Percentiles rank a stretch among this genome's conserved stretches.
Conservation (phyloP, 2,888 invertebrate genomes). For the Leistus spinibarbis region DNA sequence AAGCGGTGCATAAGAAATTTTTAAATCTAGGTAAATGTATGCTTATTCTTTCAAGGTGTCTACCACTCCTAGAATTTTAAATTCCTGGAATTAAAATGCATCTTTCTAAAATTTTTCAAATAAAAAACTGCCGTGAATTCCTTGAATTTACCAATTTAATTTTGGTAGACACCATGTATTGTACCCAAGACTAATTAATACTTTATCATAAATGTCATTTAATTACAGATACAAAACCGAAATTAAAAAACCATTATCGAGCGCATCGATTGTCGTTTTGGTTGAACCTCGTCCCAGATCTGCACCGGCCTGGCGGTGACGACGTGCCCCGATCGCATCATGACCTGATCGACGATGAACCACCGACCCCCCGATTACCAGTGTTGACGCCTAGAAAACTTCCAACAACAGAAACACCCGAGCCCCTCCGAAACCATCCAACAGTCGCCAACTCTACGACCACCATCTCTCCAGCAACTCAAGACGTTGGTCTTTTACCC, state of each 20-base stretch:
- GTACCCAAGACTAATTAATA: background rate
- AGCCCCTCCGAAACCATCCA: slow-evolving; percentile 52
- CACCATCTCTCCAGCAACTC: slow-evolving; percentile 51
- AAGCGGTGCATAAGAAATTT: slow-evolving; percentile 91
- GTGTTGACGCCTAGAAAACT: slow-evolving; percentile 61
- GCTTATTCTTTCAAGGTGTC: background rate
- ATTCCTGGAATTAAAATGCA: background rate
- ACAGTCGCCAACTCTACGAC: slow-evolving; percentile 55
- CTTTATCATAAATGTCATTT: background rate
- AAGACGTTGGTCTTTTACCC: slow-evolving; percentile 58
- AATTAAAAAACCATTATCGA: slow-evolving; percentile 90
- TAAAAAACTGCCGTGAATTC: background rate
- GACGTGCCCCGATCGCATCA: slow-evolving; percentile 87
- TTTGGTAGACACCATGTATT: slow-evolving; percentile 32
- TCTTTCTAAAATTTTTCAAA: background rate
- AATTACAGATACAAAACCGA: slow-evolving; percentile 82
- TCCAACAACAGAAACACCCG: slow-evolving; percentile 60
- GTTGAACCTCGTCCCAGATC: slow-evolving; percentile 91
- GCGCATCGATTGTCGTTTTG: slow-evolving; percentile 93
- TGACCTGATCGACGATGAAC: slow-evolving; percentile 76
- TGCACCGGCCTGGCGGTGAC: slow-evolving; percentile 85
- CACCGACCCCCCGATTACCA: slow-evolving; percentile 62
- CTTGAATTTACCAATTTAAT: background rate
- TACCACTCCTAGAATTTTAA: background rate
- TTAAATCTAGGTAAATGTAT: slow-evolving; percentile 75